These are phyloP conservation scores for Calameuta idolon DNA, from an alignment of 2,888 invertebrate genomes.

Conservation along the genomic window DNA sequence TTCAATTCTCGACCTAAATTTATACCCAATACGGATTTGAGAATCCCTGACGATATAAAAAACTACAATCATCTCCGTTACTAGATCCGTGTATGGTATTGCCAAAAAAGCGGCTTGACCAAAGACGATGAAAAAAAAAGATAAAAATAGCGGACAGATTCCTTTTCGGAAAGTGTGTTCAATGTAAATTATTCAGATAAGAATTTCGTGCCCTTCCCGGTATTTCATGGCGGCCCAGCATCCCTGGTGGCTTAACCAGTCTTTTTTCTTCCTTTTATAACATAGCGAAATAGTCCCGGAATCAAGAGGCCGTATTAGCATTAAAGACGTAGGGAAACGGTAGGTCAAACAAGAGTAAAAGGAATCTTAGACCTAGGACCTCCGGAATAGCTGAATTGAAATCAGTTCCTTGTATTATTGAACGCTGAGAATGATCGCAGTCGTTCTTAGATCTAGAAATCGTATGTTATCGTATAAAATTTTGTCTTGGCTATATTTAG, in stretches of 20 bases:
- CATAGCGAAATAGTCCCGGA: conserved; percentile 49
- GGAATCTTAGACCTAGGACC: conserved; percentile 23
- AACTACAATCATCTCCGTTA: not conserved
- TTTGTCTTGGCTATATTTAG: not conserved
- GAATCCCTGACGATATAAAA: not conserved
- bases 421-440: not conserved
- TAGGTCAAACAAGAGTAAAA: conserved; percentile 16
- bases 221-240: conserved; percentile 43
- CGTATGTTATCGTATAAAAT: not conserved
- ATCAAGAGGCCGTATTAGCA: conserved; percentile 59
- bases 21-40: not conserved
- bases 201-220: conserved; percentile 39
- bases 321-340: conserved; percentile 47
- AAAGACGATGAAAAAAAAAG: not conserved
- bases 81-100: not conserved
- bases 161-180: not conserved
- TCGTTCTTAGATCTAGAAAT: not conserved
- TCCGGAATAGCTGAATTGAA: conserved; percentile 49
- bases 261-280: conserved; percentile 23
- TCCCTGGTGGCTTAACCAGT: conserved; percentile 36
- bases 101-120: not conserved
- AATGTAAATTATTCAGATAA: conserved; percentile 3
- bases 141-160: not conserved
- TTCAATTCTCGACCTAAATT: not conserved
- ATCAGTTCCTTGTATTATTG: conserved; percentile 46